Percentiles rank a stretch among this genome's conserved stretches.
These are phyloP conservation scores for Diadegma fenestrale DNA, from an alignment of 2,888 invertebrate genomes.

Conservation along the genomic window DNA sequence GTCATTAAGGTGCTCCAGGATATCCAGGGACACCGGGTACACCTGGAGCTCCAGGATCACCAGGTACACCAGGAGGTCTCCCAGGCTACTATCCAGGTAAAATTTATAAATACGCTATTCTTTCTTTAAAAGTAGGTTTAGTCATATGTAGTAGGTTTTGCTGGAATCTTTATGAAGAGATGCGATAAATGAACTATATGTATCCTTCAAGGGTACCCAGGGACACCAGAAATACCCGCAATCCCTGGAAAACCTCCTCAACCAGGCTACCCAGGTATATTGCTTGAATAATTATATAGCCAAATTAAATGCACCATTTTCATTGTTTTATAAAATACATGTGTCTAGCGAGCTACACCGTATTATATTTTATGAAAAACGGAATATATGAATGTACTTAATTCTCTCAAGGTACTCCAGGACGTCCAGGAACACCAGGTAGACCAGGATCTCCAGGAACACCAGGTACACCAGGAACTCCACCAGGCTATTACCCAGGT, in stretches of 20 bases:
- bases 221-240: constrained; percentile 80
- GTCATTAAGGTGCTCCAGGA: too few species aligned
- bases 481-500: constrained; percentile 58
- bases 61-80: constrained; percentile 78
- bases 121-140: too few species aligned
- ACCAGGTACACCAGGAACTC: not conserved
- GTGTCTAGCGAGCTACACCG: too few species aligned
- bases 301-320: too few species aligned
- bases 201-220: constrained; percentile 81
- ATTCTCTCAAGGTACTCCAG: constrained; percentile 80
- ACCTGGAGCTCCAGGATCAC: constrained; percentile 74
- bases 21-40: constrained; percentile 79
- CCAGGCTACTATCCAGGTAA: constrained; percentile 74
- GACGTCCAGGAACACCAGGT: constrained; percentile 65
- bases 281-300: too few species aligned
- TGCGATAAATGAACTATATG: too few species aligned
- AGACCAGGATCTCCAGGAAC: too few species aligned
- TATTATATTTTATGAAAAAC: not conserved
- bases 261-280: constrained; percentile 71
- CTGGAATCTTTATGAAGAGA: too few species aligned
- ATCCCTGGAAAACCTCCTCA: constrained; percentile 63
- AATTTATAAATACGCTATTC: constrained; percentile 38
- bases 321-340: too few species aligned
- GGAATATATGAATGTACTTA: too few species aligned
- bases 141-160: not conserved